These are phyloP conservation scores for Dicycla oo DNA, from an alignment of 2,888 invertebrate genomes.

Conservation along the genomic window DNA sequence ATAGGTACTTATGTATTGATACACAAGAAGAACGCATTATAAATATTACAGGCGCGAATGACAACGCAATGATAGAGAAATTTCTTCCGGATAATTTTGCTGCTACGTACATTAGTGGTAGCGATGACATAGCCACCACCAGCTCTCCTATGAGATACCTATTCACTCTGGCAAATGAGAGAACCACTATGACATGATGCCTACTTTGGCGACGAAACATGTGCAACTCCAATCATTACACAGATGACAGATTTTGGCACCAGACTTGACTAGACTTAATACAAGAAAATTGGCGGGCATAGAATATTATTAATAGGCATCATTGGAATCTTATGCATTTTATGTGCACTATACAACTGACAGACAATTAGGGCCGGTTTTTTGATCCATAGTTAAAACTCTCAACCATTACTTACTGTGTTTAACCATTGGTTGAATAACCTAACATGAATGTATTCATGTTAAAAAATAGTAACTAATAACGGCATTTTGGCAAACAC, in stretches of 20 bases:
- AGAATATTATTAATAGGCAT: constrained; percentile 48
- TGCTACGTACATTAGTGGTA: constrained; percentile 33
- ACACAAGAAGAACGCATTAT: background rate
- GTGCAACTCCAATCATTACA: background rate
- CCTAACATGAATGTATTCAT: too few species aligned
- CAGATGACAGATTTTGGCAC: constrained; percentile 39
- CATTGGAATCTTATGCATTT: constrained; percentile 24
- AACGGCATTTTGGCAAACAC: too few species aligned
- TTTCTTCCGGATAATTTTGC: background rate
- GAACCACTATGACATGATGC: constrained; percentile 1
- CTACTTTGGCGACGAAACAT: background rate
- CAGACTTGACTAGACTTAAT: constrained; percentile 8
- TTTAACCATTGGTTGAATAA: too few species aligned
- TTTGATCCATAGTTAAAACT: too few species aligned
- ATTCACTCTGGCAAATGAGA: constrained; percentile 20
- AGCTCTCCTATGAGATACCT: background rate
- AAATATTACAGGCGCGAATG: background rate
- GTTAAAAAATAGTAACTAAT: too few species aligned
- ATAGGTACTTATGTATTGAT: too few species aligned
- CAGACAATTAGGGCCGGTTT: too few species aligned
- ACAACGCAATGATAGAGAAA: constrained; percentile 1
- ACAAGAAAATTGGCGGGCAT: constrained; percentile 33
- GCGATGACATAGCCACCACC: constrained; percentile 26
- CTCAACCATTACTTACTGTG: too few species aligned
- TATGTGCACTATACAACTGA: background rate